Conservation (phyloP, 2,113 vertebrate genomes). For the Scalopus aquaticus region DNA sequence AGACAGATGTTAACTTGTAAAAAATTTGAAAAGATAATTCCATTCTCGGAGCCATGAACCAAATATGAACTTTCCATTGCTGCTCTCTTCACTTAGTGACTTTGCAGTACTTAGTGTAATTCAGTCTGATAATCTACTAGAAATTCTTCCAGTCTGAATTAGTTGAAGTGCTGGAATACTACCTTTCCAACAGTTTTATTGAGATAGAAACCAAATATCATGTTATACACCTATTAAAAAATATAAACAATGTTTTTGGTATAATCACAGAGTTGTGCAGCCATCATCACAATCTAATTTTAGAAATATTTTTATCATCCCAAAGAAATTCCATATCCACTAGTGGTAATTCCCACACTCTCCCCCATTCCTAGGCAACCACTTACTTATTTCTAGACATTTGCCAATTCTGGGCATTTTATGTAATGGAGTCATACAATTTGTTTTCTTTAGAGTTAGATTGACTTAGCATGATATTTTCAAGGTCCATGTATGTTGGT, state of each 20-base stretch:
- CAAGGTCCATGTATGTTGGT: background rate
- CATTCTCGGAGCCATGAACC: slow-evolving; percentile 16
- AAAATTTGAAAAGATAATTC: slow-evolving; percentile 8
- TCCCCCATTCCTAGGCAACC: background rate
- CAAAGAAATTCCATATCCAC: background rate
- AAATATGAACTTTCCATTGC: background rate
- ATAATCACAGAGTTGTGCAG: background rate
- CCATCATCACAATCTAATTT: background rate
- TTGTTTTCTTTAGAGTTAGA: background rate
- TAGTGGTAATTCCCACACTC: background rate
- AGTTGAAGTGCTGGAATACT: background rate
- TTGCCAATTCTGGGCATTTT: background rate
- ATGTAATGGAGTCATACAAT: background rate
- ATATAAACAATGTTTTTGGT: background rate
- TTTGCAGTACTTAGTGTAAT: background rate
- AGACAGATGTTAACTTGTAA: slow-evolving; percentile 37
- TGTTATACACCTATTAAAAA: background rate
- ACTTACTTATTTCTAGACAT: background rate
- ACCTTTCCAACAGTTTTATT: background rate
- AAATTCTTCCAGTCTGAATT: background rate
- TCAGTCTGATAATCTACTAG: background rate
- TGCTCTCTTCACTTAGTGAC: background rate
- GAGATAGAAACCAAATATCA: background rate
- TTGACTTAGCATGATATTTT: background rate
- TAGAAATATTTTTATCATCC: background rate